Conservation (phyloP, 1,140 invertebrate genomes). For the Drosophila arizonae region DNA sequence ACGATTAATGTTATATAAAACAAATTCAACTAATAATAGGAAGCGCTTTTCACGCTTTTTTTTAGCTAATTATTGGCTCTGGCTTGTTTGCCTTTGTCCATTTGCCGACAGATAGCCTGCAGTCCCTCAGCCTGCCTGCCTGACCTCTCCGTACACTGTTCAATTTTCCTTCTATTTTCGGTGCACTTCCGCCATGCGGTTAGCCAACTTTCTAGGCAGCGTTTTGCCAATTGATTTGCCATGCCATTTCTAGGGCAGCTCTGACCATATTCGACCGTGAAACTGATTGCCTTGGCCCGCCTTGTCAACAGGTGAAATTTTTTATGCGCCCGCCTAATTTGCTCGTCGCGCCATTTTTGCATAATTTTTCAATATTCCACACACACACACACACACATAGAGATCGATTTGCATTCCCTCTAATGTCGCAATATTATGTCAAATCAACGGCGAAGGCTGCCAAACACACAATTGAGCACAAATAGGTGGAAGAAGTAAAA, state of each 20-base stretch:
- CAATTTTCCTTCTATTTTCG: neutral
- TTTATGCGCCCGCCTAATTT: constrained; percentile 65
- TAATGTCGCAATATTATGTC: constrained; percentile 64
- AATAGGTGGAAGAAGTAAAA: neutral
- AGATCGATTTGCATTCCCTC: neutral
- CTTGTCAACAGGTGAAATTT: constrained; percentile 71
- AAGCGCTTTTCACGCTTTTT: constrained; percentile 74
- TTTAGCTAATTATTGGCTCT: constrained; percentile 70
- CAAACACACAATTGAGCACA: constrained; percentile 49
- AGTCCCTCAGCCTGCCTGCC: neutral
- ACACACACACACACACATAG: constrained; percentile 2
- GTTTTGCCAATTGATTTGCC: constrained; percentile 33
- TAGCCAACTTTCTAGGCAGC: constrained; percentile 59
- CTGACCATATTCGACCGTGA: constrained; percentile 49
- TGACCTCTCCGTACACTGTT: constrained; percentile 15
- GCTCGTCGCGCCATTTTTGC: constrained; percentile 53
- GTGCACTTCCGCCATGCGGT: constrained; percentile 60
- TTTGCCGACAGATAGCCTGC: constrained; percentile 9
- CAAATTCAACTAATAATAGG: constrained; percentile 81
- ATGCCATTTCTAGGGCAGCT: constrained; percentile 64
- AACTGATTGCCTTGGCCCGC: constrained; percentile 66
- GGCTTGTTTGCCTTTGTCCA: constrained; percentile 50
- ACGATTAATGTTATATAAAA: constrained; percentile 81
- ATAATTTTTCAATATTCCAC: constrained; percentile 64
- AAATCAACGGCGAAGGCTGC: constrained; percentile 62